These are phyloP conservation scores for Neogale vison DNA, from an alignment of 2,113 vertebrate species.

Conservation along the genomic window DNA sequence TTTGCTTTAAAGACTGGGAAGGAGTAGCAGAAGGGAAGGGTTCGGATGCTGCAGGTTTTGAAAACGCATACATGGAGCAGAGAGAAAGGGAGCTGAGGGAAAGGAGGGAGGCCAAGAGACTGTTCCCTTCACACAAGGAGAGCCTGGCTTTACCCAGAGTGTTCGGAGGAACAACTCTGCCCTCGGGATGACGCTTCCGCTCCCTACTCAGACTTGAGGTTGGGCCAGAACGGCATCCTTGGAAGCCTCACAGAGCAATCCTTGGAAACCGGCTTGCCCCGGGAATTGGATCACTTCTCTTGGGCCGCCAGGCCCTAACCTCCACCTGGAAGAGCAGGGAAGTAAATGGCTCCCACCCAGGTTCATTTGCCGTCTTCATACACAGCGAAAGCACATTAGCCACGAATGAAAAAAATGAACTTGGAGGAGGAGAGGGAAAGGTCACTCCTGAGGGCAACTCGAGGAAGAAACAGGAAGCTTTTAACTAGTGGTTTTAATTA, in stretches of 20 bases:
- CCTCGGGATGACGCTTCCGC: neutral
- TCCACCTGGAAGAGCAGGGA: neutral
- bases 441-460: slow-evolving; percentile 88
- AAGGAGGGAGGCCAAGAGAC: neutral
- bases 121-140: neutral
- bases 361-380: slow-evolving; percentile 34
- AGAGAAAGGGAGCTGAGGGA: neutral
- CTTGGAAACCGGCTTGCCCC: neutral
- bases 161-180: neutral
- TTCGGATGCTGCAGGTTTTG: neutral
- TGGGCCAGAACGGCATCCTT: neutral
- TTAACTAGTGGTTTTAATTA: slow-evolving; percentile 99
- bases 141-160: neutral
- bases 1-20: slow-evolving; percentile 61
- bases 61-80: neutral
- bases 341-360: neutral
- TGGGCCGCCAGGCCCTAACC: neutral
- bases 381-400: slow-evolving; percentile 71
- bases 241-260: neutral
- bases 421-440: slow-evolving; percentile 78
- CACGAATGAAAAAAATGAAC: slow-evolving; percentile 80
- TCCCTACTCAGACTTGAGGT: neutral
- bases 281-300: neutral
- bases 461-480: slow-evolving; percentile 97
- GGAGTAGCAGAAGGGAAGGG: neutral